Conservation (phyloP, 2,888 invertebrate genomes). For the Taenaris catops region DNA sequence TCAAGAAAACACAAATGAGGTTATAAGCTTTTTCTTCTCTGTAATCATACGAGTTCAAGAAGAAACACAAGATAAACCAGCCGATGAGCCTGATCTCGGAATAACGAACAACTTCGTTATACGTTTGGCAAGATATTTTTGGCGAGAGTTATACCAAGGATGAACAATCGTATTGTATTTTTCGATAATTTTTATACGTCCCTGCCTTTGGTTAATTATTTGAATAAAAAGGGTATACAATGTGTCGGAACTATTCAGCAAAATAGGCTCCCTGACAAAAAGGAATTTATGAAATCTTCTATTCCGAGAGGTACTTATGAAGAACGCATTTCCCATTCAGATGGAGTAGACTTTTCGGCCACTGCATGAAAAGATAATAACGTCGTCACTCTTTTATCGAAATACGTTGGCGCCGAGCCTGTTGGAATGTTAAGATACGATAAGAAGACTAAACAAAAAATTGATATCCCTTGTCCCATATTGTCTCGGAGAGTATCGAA, state of each 20-base stretch:
- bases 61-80: constrained; percentile 16
- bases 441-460: constrained; percentile 22
- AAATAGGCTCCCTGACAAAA: constrained; percentile 32
- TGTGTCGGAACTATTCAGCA: constrained; percentile 31
- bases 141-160: constrained; percentile 24
- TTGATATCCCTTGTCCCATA: constrained; percentile 18
- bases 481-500: no score
- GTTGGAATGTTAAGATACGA: constrained; percentile 29
- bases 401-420: constrained; percentile 35
- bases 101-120: constrained; percentile 28
- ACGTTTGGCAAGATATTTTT: constrained; percentile 25
- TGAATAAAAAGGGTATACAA: constrained; percentile 33
- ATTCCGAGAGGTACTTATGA: constrained; percentile 34
- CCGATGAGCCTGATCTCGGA: constrained; percentile 29
- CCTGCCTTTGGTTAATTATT: constrained; percentile 28
- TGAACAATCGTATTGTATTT: constrained; percentile 22
- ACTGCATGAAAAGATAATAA: constrained; percentile 26
- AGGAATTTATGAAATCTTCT: constrained; percentile 33
- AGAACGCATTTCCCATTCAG: constrained; percentile 31
- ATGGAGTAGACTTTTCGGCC: constrained; percentile 30
- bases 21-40: no score
- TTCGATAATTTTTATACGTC: constrained; percentile 25
- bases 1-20: no score
- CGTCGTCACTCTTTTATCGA: constrained; percentile 33
- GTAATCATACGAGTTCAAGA: no score